Percentiles rank a stretch among this genome's conserved stretches.
Conservation (phyloP, 2,113 vertebrate species). For the Pithys albifrons region DNA sequence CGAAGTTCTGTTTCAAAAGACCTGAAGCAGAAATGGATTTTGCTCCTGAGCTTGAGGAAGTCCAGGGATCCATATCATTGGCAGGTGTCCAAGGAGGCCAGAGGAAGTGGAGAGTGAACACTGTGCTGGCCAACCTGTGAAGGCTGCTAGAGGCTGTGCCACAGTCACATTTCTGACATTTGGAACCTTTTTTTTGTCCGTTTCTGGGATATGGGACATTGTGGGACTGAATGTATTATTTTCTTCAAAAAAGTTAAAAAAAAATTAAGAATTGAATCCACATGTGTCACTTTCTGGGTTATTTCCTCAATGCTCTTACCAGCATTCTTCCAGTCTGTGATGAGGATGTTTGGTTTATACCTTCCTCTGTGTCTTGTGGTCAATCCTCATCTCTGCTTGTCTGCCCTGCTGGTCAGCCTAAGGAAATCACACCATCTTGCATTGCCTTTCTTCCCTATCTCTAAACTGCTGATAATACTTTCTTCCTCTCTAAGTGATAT, state of each 20-base stretch:
- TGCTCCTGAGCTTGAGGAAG: not conserved
- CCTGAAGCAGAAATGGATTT: not conserved
- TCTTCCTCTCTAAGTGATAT: not conserved
- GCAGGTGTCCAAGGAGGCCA: not conserved
- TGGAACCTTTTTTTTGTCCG: not conserved
- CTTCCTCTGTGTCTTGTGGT: not conserved
- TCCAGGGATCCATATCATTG: too few species aligned
- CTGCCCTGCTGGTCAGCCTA: not conserved
- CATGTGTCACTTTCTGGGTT: not conserved
- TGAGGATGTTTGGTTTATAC: not conserved
- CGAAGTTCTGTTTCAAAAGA: not conserved
- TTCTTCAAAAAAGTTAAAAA: not conserved
- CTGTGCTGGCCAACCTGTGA: not conserved
- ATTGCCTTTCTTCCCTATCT: not conserved
- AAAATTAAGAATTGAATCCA: not conserved
- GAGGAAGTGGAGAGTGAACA: not conserved
- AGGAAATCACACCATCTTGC: not conserved
- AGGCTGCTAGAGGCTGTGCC: fast-evolving
- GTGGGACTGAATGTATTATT: not conserved
- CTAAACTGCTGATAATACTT: not conserved
- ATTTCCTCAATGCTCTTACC: not conserved
- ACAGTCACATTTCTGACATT: not conserved
- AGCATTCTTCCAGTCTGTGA: fast-evolving
- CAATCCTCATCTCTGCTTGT: not conserved
- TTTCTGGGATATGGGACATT: not conserved